Evolutionary conservation across 2,888 invertebrate genomes (phyloP).

Genomic region (Hyposoter dolosus): DNA sequence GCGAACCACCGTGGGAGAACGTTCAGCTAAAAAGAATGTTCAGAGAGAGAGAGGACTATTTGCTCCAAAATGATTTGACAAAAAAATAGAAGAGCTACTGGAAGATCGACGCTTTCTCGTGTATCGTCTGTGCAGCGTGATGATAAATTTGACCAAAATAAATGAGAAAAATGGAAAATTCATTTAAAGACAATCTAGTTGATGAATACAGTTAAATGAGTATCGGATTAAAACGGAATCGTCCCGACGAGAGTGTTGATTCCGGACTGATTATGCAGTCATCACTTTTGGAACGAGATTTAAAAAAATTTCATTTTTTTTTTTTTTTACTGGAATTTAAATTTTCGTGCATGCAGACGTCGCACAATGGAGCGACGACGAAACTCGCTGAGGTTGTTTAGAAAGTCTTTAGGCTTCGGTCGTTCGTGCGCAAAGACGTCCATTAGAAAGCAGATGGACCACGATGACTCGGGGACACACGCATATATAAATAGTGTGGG

Average conservation of each 20-base stretch:
- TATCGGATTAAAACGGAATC: no score
- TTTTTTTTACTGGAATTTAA: not conserved
- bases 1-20: not conserved
- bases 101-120: not conserved
- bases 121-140: not conserved
- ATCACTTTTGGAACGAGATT: not conserved
- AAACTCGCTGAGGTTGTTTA: conserved; percentile 30
- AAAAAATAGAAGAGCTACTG: not conserved
- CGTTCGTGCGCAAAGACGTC: conserved; percentile 25
- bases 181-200: no score
- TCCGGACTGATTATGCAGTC: no score
- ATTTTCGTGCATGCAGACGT: not conserved
- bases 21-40: not conserved
- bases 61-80: not conserved
- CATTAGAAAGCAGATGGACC: conserved; percentile 60
- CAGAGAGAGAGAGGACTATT: conserved; percentile 8
- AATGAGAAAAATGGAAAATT: no score
- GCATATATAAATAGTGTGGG: conserved; percentile 25
- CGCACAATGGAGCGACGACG: conserved; percentile 15
- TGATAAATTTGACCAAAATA: no score
- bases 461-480: conserved; percentile 34
- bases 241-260: no score
- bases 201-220: no score
- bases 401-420: conserved; percentile 51
- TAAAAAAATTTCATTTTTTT: not conserved